Evolutionary conservation across 2,113 vertebrate species (phyloP), one percentile per base, ranked within the genome.

Genomic region (Colistium nudipinnis): DNA sequence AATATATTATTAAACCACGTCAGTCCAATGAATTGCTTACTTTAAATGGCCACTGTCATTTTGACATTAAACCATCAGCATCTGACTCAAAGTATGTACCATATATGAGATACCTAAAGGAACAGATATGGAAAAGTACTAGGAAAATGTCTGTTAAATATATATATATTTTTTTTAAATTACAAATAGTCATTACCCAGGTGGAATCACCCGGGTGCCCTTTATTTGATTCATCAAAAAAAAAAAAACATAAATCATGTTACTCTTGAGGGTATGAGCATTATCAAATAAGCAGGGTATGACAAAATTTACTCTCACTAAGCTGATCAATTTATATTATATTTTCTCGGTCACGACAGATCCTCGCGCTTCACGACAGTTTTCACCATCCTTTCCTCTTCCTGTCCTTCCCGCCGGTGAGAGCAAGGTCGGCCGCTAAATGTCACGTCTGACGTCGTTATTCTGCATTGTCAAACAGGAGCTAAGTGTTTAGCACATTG

Each of bases 361-460:
- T 61, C 27, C 61, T n/a, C 20, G 38, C 17, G n/a, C 16, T 62
- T 56, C 4, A 28, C 62, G 59, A 74, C 66, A 56, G 76, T 52
- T 61, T 60, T 45, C 43, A 48, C 28, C 25, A 14, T 16, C 12
- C 31, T 31, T 24, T 51, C 56, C 24, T 53, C 45, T 62, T 70
- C 38, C 24, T 60, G 43, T 87, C 85, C 61, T 86, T 77, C 48
- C 14, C 19, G 25, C 44, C 28, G 48, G 43, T 3, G 2, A 49
- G 36, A 76, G 54, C 82, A 79, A 86, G 82, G 81, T 88, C 80
- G 70, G 44, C n/a, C 2, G 16, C 59, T 55, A 74, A 86, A 84
- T 80, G 78, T 41, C 61, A 67, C 66, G 66, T 84, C 59, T 79
- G 79, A 84, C 70, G 82, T 59, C 1, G 28, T 84, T 70, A 63